phyloP scores from a whole-genome alignment of 2,113 vertebrate species.

The Astur gentilis region DNA sequence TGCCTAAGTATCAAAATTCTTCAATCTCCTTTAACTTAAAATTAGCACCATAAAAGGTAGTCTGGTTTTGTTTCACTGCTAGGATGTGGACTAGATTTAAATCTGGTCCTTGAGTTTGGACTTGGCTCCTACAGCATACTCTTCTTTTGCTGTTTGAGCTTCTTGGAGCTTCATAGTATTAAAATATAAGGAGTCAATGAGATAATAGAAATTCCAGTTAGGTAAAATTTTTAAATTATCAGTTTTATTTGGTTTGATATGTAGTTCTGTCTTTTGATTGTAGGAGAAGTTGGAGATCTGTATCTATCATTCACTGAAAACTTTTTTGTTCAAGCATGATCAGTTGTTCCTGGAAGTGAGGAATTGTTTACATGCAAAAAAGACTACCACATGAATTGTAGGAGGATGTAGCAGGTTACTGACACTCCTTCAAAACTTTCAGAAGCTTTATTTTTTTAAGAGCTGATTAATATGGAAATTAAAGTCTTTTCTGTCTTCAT shows the following conservation, averaged over 20 bases:
- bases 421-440: background rate
- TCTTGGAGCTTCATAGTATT: background rate
- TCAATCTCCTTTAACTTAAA: background rate
- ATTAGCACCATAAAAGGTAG: background rate
- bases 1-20: background rate
- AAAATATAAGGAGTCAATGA: background rate
- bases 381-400: background rate
- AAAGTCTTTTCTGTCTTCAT: background rate
- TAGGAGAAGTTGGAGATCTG: background rate
- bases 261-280: background rate
- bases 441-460: background rate
- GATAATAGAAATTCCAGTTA: background rate
- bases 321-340: background rate
- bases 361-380: background rate
- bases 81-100: background rate
- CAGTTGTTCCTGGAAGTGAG: background rate
- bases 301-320: constrained; percentile 10
- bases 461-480: background rate
- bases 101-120: background rate
- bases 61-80: background rate
- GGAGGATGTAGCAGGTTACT: background rate
- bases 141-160: background rate
- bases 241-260: background rate
- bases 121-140: background rate
- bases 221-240: background rate